Evolutionary conservation across 1,140 invertebrate species (phyloP), one percentile per base, ranked within the genome.

Genomic region (Papilio aristodemus): DNA sequence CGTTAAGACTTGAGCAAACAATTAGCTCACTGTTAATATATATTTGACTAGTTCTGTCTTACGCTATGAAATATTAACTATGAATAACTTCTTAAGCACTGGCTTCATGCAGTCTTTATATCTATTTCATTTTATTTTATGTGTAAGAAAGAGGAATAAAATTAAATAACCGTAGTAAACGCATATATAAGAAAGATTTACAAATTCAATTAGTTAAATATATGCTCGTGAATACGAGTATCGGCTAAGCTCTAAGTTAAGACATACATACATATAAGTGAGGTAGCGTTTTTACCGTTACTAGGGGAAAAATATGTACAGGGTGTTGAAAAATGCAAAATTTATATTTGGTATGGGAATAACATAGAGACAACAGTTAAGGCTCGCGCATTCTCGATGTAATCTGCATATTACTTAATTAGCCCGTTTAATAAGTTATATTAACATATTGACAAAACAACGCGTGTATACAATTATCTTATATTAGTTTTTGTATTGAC

Each of bases 241-340:
- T 83, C 78, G 80, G 86, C 86, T 89, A 89, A 90, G 88, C 88
- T 90, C 85, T 83, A 84, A 86, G 80, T 86, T 85, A 86, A 84
- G 85, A 85, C 71, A 76, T 72, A 64, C 60, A 71, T 63, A 68
- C 37, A 57, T 72, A 75, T 80, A 87, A 86, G 89, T 91, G 89
- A 91, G 87, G 89, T 91, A 91, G 89, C 89, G 79, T 86, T 86
- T 89, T 91, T 89, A 91, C 83, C 84, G 79, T 86, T 84, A 85
- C 85, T 89, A 89, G 81, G 87, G 87, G 85, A 87, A 89, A 77
- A 87, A 85, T 91, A 91, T 91, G 75, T 89, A 91, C 87, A 89
- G 71, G 71, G 79, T 83, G 75, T 85, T 85, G 81, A 78, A 80
- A 82, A 84, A 83, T 85, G 84, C 80, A 81, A 79, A 70, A 38